Conservation (phyloP, 2,113 vertebrate species). For the Piaya cayana region DNA sequence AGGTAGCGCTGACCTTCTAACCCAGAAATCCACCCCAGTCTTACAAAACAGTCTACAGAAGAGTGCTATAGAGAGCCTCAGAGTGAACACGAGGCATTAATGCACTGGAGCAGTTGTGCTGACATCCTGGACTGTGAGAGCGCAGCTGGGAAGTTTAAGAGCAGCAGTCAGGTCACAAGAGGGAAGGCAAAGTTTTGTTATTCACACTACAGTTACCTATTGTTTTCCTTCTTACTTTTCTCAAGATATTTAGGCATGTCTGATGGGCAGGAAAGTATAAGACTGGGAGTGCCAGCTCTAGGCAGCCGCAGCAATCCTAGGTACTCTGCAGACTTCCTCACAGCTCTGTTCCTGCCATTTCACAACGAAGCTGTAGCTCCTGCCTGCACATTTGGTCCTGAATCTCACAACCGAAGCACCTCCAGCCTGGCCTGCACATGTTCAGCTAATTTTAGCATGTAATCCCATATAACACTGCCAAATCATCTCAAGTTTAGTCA, state of each 20-base stretch:
- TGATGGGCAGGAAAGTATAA: constrained; percentile 66
- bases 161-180: constrained; percentile 56
- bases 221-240: constrained; percentile 77
- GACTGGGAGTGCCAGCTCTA: constrained; percentile 36
- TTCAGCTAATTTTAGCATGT: background rate
- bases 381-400: background rate
- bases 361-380: background rate
- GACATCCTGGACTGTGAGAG: constrained; percentile 69
- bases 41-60: constrained; percentile 26
- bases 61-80: background rate
- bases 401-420: background rate
- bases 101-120: constrained; percentile 53
- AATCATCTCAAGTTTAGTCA: background rate
- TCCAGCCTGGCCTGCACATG: background rate
- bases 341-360: background rate
- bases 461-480: background rate
- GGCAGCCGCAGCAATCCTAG: background rate
- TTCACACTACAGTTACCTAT: constrained; percentile 70
- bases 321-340: constrained; percentile 5
- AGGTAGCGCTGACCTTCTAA: background rate
- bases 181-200: constrained; percentile 64
- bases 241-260: constrained; percentile 70
- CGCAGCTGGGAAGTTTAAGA: constrained; percentile 71
- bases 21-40: background rate
- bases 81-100: constrained; percentile 59